These are phyloP conservation scores for Pteropus rufus DNA, from an alignment of 2,797 vertebrate genomes.

Conservation along the genomic window DNA sequence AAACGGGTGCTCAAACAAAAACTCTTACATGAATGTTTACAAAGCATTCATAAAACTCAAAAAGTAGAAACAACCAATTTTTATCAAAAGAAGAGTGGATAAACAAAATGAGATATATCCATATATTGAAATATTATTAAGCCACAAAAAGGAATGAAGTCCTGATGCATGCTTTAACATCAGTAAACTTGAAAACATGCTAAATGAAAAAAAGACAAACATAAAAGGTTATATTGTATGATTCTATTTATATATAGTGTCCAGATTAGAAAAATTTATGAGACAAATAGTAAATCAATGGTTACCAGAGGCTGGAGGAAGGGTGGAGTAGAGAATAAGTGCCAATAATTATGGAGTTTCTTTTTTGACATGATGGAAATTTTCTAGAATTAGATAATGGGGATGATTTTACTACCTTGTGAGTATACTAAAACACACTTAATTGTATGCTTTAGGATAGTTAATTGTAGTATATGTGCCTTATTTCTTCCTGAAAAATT, in stretches of 20 bases:
- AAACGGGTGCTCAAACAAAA: too few species aligned
- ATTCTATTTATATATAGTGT: too few species aligned
- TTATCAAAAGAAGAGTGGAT: too few species aligned
- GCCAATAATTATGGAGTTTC: not conserved
- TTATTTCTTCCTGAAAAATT: not conserved
- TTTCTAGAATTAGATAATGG: not conserved
- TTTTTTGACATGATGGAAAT: not conserved
- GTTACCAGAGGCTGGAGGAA: not conserved
- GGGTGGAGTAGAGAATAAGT: not conserved
- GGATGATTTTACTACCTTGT: not conserved
- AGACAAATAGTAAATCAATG: too few species aligned
- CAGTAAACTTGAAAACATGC: not conserved
- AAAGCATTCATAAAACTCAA: not conserved
- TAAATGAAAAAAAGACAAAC: not conserved
- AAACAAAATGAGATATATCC: not conserved
- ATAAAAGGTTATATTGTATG: not conserved
- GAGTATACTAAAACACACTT: not conserved
- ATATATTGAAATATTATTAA: not conserved
- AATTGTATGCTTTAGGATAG: not conserved
- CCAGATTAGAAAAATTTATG: too few species aligned
- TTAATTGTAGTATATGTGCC: not conserved
- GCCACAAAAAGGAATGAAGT: not conserved
- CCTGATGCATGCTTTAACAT: not conserved
- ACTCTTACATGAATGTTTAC: not conserved
- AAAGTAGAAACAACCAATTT: too few species aligned